Base-by-base conservation (phyloP, 2,113 vertebrate species). In the Passerina amoena region DNA sequence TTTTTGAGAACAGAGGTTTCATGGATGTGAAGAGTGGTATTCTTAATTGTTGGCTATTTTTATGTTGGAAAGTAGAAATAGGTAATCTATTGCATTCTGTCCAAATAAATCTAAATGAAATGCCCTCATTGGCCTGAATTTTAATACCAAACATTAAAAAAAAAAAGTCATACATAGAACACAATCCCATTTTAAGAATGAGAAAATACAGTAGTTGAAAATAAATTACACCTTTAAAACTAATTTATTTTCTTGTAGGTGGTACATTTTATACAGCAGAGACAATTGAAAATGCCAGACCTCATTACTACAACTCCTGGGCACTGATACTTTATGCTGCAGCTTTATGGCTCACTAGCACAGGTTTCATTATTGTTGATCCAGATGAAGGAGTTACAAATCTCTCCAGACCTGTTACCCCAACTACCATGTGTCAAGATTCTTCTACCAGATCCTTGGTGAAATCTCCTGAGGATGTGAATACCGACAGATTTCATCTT, bases 361-460 rank as follows among this genome's bases (percentile, higher is more conserved):
- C 98, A 23, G 99, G 98, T 81, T 99, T 99, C 45, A 45, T 98
- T 21, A 80, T 97, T 78, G 83, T 97, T 91, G 98, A 98, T 92
- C 96, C 97, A 14, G 99, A 99, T 56, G 99, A 99, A 90, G 96
- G 98, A 31, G 96, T 98, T 48, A 95, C 97, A 82, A 98, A 98
- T 92, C 98, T 99, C 83, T 99, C 99, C 47, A 97, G 99, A 77
- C 99, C 99, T 69, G 99, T 99, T 64, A 99, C 99, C 23, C 99
- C 99, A 89, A 99, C 99, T 86, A 98, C 99, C 72, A 99, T 99
- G 98, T 99, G 99, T 78, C 98, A 98, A 86, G 97, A 97, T 65
- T 98, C 97, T 27, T 97, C 98, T 65, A 98, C 98, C 42, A 97
- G 95, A 82, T 96, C 97, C 68, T 80, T 82, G 70, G 96, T 98